Conservation (phyloP, 2,797 vertebrate genomes). For the Gephyroberyx darwinii region DNA sequence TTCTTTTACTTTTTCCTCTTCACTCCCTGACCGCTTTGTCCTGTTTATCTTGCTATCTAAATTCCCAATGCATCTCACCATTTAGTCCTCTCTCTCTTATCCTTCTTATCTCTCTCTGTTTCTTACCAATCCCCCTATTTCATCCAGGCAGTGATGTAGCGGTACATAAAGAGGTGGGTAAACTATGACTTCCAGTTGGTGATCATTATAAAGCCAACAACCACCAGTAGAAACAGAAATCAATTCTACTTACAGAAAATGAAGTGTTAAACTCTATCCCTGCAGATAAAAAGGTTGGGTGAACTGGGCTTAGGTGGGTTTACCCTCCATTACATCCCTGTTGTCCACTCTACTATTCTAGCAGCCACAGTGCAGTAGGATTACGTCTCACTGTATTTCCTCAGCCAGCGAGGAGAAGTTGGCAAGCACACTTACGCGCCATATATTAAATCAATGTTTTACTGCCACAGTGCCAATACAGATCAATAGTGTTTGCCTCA, state of each 20-base stretch:
- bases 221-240: too few relatives aligned
- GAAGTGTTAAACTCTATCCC: too few relatives aligned
- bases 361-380: conserved; percentile 10
- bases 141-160: conserved; percentile 6
- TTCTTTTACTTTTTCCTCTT: neutral
- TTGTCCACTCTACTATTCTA: neutral
- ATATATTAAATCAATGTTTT: conserved; percentile 40
- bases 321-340: neutral
- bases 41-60: conserved; percentile 34
- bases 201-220: neutral
- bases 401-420: conserved; percentile 7
- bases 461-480: conserved; percentile 33
- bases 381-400: conserved; percentile 14
- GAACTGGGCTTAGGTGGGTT: too few relatives aligned
- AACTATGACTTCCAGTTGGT: neutral
- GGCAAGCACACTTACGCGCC: conserved; percentile 9
- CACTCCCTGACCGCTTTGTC: conserved; percentile 9
- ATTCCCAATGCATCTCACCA: conserved; percentile 27
- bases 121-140: conserved; percentile 2
- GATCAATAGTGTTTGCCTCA: conserved; percentile 46
- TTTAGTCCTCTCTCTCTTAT: conserved; percentile 18
- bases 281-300: too few relatives aligned
- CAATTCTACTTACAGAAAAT: too few relatives aligned
- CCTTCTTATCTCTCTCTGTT: conserved; percentile 7
- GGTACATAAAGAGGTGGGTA: neutral